These are phyloP conservation scores for Sebastes cheni DNA, from an alignment of 2,797 vertebrate genomes.

Conservation along the genomic window DNA sequence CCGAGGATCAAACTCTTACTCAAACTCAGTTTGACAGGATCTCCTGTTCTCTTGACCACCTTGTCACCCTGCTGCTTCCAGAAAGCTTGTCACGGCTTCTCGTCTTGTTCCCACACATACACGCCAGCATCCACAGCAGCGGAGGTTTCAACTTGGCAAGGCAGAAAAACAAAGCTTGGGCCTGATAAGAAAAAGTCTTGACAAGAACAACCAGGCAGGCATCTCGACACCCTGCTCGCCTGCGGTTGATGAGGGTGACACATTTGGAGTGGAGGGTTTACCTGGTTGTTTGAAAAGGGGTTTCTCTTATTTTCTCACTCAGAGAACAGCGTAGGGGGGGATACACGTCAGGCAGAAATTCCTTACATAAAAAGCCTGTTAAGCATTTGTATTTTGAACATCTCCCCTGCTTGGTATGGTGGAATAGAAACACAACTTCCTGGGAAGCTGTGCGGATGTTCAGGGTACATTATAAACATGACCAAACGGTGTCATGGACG, in stretches of 20 bases:
- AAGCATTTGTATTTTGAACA: conserved; percentile 37
- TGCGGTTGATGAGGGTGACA: conserved; percentile 46
- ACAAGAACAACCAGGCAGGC: conserved; percentile 47
- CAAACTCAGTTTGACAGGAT: conserved; percentile 38
- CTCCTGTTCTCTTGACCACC: conserved; percentile 28
- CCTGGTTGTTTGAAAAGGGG: conserved; percentile 35
- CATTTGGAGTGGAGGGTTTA: conserved; percentile 38
- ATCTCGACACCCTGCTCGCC: conserved; percentile 23
- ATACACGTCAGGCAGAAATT: conserved; percentile 7
- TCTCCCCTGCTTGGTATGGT: not conserved
- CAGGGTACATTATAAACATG: not conserved
- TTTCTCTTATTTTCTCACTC: conserved; percentile 8
- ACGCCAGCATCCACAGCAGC: not conserved
- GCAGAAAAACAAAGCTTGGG: conserved; percentile 35
- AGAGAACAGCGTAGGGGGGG: conserved; percentile 8
- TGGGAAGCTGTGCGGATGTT: not conserved
- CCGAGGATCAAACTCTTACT: not conserved
- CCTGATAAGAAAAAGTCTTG: conserved; percentile 45
- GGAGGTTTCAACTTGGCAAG: conserved; percentile 25
- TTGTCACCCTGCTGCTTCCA: conserved; percentile 37
- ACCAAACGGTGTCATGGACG: not conserved
- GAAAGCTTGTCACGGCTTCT: conserved; percentile 32
- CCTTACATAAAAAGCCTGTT: conserved; percentile 41
- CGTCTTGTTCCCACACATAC: conserved; percentile 26
- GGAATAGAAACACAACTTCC: not conserved